A percentile compares a stretch with the other conserved stretches of the same genome.
These are phyloP conservation scores for Pteropus rufus DNA, from an alignment of 2,797 vertebrate species.

Conservation along the genomic window DNA sequence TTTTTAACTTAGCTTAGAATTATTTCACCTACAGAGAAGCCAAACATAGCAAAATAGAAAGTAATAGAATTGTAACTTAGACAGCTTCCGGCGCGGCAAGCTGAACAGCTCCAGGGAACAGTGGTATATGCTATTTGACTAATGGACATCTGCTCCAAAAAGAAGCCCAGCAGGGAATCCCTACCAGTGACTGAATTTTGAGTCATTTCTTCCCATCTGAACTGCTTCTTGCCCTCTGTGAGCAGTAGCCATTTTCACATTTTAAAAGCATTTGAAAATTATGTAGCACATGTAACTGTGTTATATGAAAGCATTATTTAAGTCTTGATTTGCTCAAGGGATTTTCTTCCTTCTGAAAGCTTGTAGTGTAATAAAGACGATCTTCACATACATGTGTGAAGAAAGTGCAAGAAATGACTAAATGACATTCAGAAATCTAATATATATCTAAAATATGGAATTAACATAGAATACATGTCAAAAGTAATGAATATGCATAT, in stretches of 20 bases:
- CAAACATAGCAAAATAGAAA: constrained; percentile 28
- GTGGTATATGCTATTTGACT: background rate
- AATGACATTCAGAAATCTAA: background rate
- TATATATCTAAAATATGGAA: background rate
- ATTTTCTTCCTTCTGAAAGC: background rate
- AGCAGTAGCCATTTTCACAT: background rate
- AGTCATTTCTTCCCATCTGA: background rate
- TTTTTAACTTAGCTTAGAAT: constrained; percentile 41
- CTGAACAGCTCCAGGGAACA: background rate
- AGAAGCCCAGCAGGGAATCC: background rate
- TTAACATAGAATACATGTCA: background rate
- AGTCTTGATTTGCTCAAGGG: background rate
- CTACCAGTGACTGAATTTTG: background rate
- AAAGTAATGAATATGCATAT: background rate
- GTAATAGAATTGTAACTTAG: background rate
- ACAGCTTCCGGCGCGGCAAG: background rate
- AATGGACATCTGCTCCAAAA: background rate
- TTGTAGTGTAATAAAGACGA: background rate
- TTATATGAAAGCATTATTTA: background rate
- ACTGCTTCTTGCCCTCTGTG: background rate
- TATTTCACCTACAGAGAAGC: constrained; percentile 2
- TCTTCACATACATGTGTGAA: background rate
- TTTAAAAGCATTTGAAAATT: background rate
- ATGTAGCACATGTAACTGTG: background rate
- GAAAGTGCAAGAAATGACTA: background rate